These are phyloP conservation scores for Zeugodacus cucurbitae DNA, from an alignment of 1,140 invertebrate genomes.

Conservation along the genomic window DNA sequence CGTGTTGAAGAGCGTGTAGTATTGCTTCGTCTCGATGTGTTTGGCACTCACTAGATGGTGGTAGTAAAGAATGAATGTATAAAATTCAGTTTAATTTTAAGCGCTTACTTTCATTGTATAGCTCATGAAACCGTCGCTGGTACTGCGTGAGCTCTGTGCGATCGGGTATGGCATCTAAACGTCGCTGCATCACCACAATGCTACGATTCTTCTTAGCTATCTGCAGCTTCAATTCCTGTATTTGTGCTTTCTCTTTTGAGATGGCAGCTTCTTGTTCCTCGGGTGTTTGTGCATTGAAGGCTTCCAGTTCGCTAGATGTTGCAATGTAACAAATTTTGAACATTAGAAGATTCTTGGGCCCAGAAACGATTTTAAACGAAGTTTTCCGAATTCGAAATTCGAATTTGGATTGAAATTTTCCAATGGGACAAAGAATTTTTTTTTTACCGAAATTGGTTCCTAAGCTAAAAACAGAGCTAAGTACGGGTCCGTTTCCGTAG, in stretches of 20 bases:
- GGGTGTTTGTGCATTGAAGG: constrained; percentile 66
- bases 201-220: constrained; percentile 86
- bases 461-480: too few relatives aligned
- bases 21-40: constrained; percentile 97
- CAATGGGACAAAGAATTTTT: too few relatives aligned
- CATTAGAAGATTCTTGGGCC: too few relatives aligned
- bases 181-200: constrained; percentile 80
- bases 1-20: constrained; percentile 95
- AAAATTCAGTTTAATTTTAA: background rate
- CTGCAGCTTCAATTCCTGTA: constrained; percentile 69
- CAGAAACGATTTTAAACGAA: too few relatives aligned
- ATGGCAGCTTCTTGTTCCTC: constrained; percentile 69
- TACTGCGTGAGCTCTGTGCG: constrained; percentile 94
- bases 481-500: too few relatives aligned
- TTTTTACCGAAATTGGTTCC: too few relatives aligned
- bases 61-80: constrained; percentile 15
- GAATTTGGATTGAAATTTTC: too few relatives aligned
- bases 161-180: constrained; percentile 91
- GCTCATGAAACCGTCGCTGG: constrained; percentile 93
- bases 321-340: background rate
- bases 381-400: too few relatives aligned
- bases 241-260: constrained; percentile 69
- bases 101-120: constrained; percentile 90
- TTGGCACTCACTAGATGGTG: constrained; percentile 85
- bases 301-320: constrained; percentile 68